These are phyloP conservation scores for Andrena dorsata DNA, from an alignment of 2,888 invertebrate species.

Conservation along the genomic window DNA sequence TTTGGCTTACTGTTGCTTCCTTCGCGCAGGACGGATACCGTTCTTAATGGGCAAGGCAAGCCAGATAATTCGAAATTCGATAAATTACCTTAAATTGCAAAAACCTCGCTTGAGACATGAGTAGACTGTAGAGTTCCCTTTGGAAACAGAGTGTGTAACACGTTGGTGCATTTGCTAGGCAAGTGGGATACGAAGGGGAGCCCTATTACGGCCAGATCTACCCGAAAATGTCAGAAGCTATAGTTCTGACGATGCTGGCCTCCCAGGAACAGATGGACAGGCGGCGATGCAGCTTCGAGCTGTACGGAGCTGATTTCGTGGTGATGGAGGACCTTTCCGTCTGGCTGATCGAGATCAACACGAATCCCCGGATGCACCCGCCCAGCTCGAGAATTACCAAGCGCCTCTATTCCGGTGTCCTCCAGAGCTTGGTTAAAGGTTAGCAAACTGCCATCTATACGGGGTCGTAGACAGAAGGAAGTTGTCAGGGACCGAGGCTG, in stretches of 20 bases:
- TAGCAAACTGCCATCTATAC: slow-evolving; percentile 56
- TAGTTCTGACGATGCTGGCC: slow-evolving; percentile 92
- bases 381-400: slow-evolving; percentile 93
- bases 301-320: slow-evolving; percentile 96
- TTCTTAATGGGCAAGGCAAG: too few relatives aligned
- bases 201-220: slow-evolving; percentile 89
- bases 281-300: slow-evolving; percentile 92
- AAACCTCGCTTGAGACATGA: too few relatives aligned
- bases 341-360: slow-evolving; percentile 97
- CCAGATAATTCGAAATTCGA: too few relatives aligned
- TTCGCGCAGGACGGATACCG: too few relatives aligned
- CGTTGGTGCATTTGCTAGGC: slow-evolving; percentile 20
- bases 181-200: slow-evolving; percentile 87
- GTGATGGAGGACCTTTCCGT: slow-evolving; percentile 93
- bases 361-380: slow-evolving; percentile 92
- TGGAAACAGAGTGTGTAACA: too few relatives aligned
- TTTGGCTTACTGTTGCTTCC: neutral
- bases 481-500: slow-evolving; percentile 38
- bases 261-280: slow-evolving; percentile 91
- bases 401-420: slow-evolving; percentile 91
- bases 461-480: slow-evolving; percentile 26
- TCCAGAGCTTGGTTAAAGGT: slow-evolving; percentile 96
- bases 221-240: slow-evolving; percentile 93
- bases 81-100: too few relatives aligned
- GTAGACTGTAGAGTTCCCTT: too few relatives aligned